Evolutionary conservation across 2,113 vertebrate genomes (phyloP).

Genomic region (Entelurus aequoreus): DNA sequence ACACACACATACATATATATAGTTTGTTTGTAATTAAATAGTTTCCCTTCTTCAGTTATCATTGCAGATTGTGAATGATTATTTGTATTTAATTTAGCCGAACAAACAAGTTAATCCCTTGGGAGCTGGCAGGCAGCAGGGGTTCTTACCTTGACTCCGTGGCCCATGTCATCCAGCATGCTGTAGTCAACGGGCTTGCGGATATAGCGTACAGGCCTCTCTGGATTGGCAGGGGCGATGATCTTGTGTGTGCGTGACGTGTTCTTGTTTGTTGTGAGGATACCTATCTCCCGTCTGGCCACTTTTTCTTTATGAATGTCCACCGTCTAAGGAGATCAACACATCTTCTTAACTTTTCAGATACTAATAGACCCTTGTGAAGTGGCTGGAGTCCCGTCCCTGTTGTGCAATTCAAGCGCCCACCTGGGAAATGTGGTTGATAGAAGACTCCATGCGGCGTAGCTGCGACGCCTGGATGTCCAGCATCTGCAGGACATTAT

Average conservation of each 20-base stretch:
- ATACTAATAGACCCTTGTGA: too few species aligned
- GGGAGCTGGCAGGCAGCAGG: not conserved
- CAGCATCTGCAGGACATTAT: conserved; percentile 98
- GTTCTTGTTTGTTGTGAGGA: conserved; percentile 99
- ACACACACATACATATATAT: too few species aligned
- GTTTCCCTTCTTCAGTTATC: too few species aligned
- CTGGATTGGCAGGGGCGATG: conserved; percentile 95
- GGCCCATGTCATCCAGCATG: conserved; percentile 96
- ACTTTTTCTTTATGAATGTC: conserved; percentile 99
- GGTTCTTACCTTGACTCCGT: conserved; percentile 91
- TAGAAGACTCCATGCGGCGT: conserved; percentile 97
- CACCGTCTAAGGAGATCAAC: conserved; percentile 78
- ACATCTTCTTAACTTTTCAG: not conserved
- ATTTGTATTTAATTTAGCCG: too few species aligned
- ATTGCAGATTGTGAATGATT: too few species aligned
- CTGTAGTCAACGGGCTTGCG: conserved; percentile 98
- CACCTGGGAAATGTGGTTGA: conserved; percentile 99
- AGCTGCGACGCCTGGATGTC: conserved; percentile 98
- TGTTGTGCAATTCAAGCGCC: conserved; percentile 9
- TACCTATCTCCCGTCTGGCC: conserved; percentile 97
- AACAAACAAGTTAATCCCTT: too few species aligned
- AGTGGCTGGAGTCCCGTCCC: too few species aligned
- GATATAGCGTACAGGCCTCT: conserved; percentile 98
- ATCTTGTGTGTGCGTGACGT: conserved; percentile 99
- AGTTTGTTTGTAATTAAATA: too few species aligned